Base-by-base conservation (phyloP, 2,113 vertebrate species). In the Gambusia affinis region DNA sequence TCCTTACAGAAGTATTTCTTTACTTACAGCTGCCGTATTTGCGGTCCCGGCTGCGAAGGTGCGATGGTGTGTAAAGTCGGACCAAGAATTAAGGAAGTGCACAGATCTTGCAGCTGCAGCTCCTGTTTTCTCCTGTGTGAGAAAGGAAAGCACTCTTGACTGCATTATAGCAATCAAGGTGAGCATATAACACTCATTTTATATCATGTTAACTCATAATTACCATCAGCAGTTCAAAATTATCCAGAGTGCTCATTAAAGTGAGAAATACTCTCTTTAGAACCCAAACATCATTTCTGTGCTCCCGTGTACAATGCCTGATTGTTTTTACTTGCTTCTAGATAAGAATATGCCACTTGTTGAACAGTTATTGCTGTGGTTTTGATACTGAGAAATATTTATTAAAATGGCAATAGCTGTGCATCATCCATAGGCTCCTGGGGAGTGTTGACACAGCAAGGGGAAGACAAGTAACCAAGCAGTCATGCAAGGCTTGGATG, bases 111-210 rank as follows among this genome's bases (percentile, higher is more conserved):
- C 0, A 0, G 1, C 0, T 0, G 77, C 35, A 3, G n/a, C 24
- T 8, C 27, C 86, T 0, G 42, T 0, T 0, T 89, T 93, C 60
- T 0, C 54, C 17, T 95, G 95, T 35, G 69, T 89, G 28, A 35
- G 28, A 33, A 83, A 4, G 29, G n/a, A 60, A 0, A 69, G 12
- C 65, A 37, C 77, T 24, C 0, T 83, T 0, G 85, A 80, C 0
- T 95, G 94, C 75, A 91, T 95, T 33, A 14, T 33, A 27, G 93
- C 90, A 3, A 94, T 95, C 0, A 79, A 76, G 87, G 94, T 95
- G 72, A 90, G n/a, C 6, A 31, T 17, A 64, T 64, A 19, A 65
- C 10, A 10, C 22, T 39, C 1, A 65, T 33, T 33, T 64, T 7
- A 35, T 4, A 7, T 19, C 17, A 57, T 10, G 17, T n/a, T 33